These are phyloP conservation scores for Ceyx melanurus DNA, from an alignment of 2,113 vertebrate species.

Conservation along the genomic window DNA sequence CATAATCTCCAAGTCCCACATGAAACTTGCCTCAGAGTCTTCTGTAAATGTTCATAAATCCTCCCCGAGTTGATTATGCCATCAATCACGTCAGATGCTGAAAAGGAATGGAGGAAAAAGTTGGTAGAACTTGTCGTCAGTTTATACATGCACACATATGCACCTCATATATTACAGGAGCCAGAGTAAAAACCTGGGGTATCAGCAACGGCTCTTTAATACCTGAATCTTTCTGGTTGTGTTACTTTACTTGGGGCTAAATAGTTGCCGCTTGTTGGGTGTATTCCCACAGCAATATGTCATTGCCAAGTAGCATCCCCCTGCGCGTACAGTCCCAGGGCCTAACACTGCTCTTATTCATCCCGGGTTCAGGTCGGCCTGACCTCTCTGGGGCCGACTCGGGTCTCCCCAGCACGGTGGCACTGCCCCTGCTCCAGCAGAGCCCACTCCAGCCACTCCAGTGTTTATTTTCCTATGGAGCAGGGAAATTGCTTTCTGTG, in stretches of 20 bases:
- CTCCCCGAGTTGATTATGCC: background rate
- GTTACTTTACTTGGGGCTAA: slow-evolving; percentile 25
- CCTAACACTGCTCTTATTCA: slow-evolving; percentile 51
- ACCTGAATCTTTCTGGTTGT: slow-evolving; percentile 24
- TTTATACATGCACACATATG: background rate
- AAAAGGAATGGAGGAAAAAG: slow-evolving; percentile 46
- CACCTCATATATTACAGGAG: slow-evolving; percentile 38
- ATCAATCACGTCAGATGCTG: slow-evolving; percentile 32
- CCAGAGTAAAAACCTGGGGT: background rate
- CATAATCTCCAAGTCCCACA: slow-evolving; percentile 63
- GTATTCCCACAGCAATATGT: slow-evolving; percentile 52
- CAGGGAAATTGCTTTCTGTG: background rate
- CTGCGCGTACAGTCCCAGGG: background rate
- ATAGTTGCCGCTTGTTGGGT: slow-evolving; percentile 40
- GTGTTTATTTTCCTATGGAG: background rate
- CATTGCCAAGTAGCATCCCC: slow-evolving; percentile 56
- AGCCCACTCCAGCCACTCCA: background rate
- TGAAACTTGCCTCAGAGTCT: slow-evolving; percentile 56
- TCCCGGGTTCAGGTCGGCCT: background rate
- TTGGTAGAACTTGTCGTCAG: slow-evolving; percentile 57
- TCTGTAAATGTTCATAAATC: slow-evolving; percentile 61
- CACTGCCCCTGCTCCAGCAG: background rate
- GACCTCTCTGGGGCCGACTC: background rate
- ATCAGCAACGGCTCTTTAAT: slow-evolving; percentile 1
- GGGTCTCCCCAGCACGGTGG: background rate